These are phyloP conservation scores for Microcaecilia unicolor DNA, from an alignment of 2,797 vertebrate genomes.

Conservation along the genomic window DNA sequence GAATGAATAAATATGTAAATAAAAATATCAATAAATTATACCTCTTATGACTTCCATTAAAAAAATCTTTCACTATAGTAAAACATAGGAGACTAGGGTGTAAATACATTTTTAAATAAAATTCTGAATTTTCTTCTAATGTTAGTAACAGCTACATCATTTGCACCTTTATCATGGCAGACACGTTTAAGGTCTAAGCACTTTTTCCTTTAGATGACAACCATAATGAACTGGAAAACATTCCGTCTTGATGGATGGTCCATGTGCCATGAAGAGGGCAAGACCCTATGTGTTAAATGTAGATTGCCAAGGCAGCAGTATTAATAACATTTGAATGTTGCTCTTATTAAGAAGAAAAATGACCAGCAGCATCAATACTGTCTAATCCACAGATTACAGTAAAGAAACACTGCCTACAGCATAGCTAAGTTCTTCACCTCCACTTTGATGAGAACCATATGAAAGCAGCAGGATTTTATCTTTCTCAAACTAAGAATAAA, in stretches of 20 bases:
- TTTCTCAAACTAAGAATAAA: constrained; percentile 53
- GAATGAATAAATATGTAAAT: too few relatives aligned
- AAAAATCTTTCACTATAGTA: constrained; percentile 35
- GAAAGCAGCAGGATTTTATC: constrained; percentile 16
- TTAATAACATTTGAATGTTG: constrained; percentile 72
- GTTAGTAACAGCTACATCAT: constrained; percentile 67
- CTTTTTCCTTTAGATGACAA: constrained; percentile 61
- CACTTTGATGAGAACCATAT: constrained; percentile 28
- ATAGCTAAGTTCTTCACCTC: constrained; percentile 29
- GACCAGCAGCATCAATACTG: constrained; percentile 45
- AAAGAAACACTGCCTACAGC: constrained; percentile 46
- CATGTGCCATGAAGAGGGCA: constrained; percentile 50
- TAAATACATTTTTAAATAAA: constrained; percentile 46
- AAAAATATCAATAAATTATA: too few relatives aligned
- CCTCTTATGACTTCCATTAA: too few relatives aligned
- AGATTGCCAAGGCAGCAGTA: constrained; percentile 63
- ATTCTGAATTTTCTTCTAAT: constrained; percentile 39
- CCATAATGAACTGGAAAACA: constrained; percentile 72
- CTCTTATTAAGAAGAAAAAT: constrained; percentile 71
- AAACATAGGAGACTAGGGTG: constrained; percentile 42
- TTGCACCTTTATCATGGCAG: constrained; percentile 52
- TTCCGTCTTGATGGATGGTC: constrained; percentile 57
- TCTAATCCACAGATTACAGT: constrained; percentile 40
- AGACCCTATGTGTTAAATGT: constrained; percentile 60
- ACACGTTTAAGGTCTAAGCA: constrained; percentile 62